These are phyloP conservation scores for Junonia oenone DNA, from an alignment of 2,888 invertebrate genomes.

Conservation along the genomic window DNA sequence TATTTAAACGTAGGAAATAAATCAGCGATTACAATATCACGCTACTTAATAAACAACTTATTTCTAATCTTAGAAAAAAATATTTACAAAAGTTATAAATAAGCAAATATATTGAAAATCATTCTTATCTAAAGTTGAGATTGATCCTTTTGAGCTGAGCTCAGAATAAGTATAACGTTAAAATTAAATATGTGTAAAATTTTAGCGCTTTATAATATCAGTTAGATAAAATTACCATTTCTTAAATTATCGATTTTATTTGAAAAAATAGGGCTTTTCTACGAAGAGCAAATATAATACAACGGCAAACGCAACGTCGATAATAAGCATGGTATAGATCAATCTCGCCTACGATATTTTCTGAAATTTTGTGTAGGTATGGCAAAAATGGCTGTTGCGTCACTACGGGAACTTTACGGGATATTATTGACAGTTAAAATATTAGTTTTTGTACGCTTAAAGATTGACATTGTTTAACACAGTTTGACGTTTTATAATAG, in stretches of 20 bases:
- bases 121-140: conserved; percentile 44
- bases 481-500: too few relatives aligned
- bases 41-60: conserved; percentile 7
- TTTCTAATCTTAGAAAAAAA: conserved; percentile 13
- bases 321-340: too few relatives aligned
- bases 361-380: too few relatives aligned
- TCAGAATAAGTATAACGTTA: background rate
- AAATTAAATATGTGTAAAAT: conserved; percentile 3
- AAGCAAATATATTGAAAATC: conserved; percentile 23
- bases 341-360: too few relatives aligned
- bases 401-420: too few relatives aligned
- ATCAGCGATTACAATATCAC: conserved; percentile 7
- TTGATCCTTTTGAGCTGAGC: conserved; percentile 35
- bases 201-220: background rate
- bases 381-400: too few relatives aligned
- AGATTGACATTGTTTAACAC: too few relatives aligned
- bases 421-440: too few relatives aligned
- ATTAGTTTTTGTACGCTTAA: too few relatives aligned
- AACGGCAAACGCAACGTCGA: too few relatives aligned
- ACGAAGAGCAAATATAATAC: too few relatives aligned
- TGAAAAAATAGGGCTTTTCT: too few relatives aligned
- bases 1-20: background rate
- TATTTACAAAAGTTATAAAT: conserved; percentile 18
- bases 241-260: background rate
- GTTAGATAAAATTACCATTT: background rate